phyloP scores from a whole-genome alignment of 30 jellyfish, hydroid and myxozoan species.

The Phacellophora camtschatica region DNA sequence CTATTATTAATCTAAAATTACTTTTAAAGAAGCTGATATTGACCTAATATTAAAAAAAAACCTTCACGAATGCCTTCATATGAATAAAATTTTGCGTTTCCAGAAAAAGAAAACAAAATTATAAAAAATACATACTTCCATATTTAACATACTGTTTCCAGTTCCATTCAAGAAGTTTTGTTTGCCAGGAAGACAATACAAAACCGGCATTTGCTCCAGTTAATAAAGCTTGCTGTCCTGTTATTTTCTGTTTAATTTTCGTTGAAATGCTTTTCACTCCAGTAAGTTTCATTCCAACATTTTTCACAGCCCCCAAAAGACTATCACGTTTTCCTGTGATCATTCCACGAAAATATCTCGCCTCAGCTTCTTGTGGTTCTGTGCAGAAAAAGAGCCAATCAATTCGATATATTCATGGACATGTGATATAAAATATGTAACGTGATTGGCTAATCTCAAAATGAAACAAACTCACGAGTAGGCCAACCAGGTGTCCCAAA shows the following conservation, averaged over 20 bases:
- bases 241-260: neutral
- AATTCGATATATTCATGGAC: neutral
- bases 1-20: no score
- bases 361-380: conserved; percentile 66
- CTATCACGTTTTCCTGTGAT: conserved; percentile 36
- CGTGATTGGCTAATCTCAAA: neutral
- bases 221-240: neutral
- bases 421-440: neutral
- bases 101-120: no score
- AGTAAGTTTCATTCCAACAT: neutral
- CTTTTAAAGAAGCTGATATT: no score
- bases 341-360: conserved; percentile 44
- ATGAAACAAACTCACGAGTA: neutral
- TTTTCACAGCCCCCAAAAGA: neutral
- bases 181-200: neutral
- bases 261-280: neutral
- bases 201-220: neutral
- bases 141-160: conserved; percentile 24
- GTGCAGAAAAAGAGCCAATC: neutral
- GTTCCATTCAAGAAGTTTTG: conserved; percentile 25
- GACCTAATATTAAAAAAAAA: neutral
- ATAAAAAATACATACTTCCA: conserved; percentile 31
- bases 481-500: no score
- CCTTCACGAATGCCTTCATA: neutral
- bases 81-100: no score